phyloP scores from a whole-genome alignment of 1,140 invertebrate species.

The Babylonia areolata region DNA sequence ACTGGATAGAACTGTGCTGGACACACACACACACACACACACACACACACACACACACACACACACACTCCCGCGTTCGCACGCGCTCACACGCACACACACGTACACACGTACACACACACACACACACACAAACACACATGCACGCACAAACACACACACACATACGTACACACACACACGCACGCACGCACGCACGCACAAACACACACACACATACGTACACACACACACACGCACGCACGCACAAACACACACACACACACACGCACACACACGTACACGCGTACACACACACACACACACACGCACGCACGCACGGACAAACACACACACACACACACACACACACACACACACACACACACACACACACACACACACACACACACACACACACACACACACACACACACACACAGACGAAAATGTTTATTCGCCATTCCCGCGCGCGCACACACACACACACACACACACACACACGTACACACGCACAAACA shows the following conservation, averaged over 20 bases:
- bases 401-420: conserved; percentile 11
- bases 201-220: too few relatives aligned
- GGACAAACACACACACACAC: too few relatives aligned
- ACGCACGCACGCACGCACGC: neutral
- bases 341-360: too few relatives aligned
- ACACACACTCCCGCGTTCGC: too few relatives aligned
- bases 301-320: too few relatives aligned
- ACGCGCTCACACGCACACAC: neutral
- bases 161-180: neutral
- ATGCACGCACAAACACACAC: too few relatives aligned
- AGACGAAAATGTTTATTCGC: too few relatives aligned
- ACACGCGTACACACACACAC: neutral
- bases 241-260: too few relatives aligned
- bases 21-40: neutral
- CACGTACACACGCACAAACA: neutral
- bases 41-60: neutral
- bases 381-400: neutral
- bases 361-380: neutral
- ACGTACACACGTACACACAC: neutral
- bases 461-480: neutral
- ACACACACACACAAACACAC: too few relatives aligned
- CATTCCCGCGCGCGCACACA: neutral
- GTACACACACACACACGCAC: neutral
- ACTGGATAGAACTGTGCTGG: too few relatives aligned
- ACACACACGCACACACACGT: neutral